A percentile compares a stretch with the other conserved stretches of the same genome.
phyloP scores from a whole-genome alignment of 2,888 invertebrate species.

The Junonia oenone region DNA sequence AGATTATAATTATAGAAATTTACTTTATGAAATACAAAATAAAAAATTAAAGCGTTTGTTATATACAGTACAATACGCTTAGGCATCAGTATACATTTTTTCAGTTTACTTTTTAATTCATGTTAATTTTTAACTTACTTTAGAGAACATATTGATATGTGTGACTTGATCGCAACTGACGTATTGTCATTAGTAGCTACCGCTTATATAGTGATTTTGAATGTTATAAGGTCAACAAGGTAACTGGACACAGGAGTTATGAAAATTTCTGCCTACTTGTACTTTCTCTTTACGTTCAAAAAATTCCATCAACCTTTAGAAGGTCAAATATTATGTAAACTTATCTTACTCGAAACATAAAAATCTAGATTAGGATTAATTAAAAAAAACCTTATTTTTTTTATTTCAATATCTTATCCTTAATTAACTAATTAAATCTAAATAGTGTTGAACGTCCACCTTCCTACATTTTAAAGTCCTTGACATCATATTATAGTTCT shows the following conservation, averaged over 20 bases:
- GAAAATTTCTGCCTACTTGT: not conserved
- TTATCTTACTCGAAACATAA: not conserved
- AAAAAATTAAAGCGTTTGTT: too few species aligned
- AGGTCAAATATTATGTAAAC: not conserved
- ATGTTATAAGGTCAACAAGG: conserved; percentile 14
- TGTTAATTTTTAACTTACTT: conserved; percentile 46
- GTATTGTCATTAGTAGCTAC: conserved; percentile 38
- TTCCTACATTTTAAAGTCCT: too few species aligned
- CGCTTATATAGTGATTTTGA: conserved; percentile 56
- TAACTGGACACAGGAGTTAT: conserved; percentile 4
- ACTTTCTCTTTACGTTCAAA: not conserved
- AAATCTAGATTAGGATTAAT: too few species aligned
- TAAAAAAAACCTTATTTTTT: too few species aligned
- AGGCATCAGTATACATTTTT: not conserved
- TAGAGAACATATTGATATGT: conserved; percentile 53
- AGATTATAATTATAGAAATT: not conserved
- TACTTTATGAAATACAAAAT: too few species aligned
- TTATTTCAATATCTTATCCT: too few species aligned
- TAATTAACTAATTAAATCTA: too few species aligned
- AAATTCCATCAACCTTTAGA: not conserved
- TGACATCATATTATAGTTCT: too few species aligned
- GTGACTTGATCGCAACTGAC: conserved; percentile 46
- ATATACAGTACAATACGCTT: too few species aligned
- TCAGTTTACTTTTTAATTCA: not conserved
- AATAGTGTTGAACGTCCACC: too few species aligned